Percentiles rank a stretch among this genome's conserved stretches.
Evolutionary conservation across 37 sponge, comb jelly and placozoan species (phyloP).

Genomic region (Ianthella basta): DNA sequence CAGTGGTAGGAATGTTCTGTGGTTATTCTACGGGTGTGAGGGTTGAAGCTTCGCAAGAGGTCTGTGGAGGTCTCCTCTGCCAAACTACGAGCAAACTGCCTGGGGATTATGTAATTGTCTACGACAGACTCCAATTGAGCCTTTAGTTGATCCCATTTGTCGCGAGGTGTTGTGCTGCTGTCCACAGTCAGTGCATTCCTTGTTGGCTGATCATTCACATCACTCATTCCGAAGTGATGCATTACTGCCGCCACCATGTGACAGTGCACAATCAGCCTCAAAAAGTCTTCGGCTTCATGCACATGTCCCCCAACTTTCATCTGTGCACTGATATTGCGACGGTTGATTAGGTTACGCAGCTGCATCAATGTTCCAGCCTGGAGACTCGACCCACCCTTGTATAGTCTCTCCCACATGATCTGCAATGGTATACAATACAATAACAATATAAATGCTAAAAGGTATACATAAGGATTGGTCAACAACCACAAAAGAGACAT

Average conservation of each 20-base stretch:
- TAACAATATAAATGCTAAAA: neutral
- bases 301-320: constrained; percentile 23
- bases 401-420: constrained; percentile 35
- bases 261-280: constrained; percentile 20
- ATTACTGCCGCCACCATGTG: constrained; percentile 31
- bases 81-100: too few species aligned
- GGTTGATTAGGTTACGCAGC: constrained; percentile 19
- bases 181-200: neutral
- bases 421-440: neutral
- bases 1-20: neutral
- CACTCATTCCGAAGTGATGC: constrained; percentile 12
- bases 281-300: constrained; percentile 34
- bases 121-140: neutral
- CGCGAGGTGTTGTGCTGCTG: neutral
- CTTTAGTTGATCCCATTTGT: neutral
- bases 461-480: too few species aligned
- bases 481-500: too few species aligned
- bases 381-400: constrained; percentile 30
- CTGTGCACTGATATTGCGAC: neutral
- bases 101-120: constrained; percentile 23
- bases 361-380: constrained; percentile 28
- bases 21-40: neutral
- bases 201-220: neutral
- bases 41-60: neutral
- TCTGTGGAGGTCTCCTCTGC: neutral